Evolutionary conservation across 2,888 invertebrate species (phyloP), one percentile per base, ranked within the genome.

Genomic region (Caenorhabditis virilis): DNA sequence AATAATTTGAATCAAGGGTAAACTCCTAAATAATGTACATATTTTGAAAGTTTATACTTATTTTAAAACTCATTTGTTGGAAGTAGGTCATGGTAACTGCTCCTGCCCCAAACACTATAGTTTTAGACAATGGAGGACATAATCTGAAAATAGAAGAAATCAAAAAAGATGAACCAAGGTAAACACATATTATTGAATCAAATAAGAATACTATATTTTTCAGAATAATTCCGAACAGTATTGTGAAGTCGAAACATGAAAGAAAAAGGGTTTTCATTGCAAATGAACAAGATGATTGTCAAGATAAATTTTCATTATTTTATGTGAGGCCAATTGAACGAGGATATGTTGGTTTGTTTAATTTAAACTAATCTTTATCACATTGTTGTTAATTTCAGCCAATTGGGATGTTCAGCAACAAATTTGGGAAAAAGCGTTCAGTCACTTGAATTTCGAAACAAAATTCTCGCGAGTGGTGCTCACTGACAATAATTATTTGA

Each of bases 181-280:
- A 36, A 7, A 20, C 38, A 1, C 3, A 36, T 26, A 54, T 36
- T 22, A 33, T 4, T 47, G 6, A 35, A 18, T 23, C 15, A 41
- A 25, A 30, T 4, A 43, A 33, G 26, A n/a, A 20, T 45, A 18
- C 13, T 30, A 43, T 47, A 20, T 36, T 20, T 63, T 75, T 50
- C 59, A 82, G 80, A 23, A 26, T 91, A 16, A 88, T 93, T 49
- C 94, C 95, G 0, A 98, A 98, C 85, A 93, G 92, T 81, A 91
- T 98, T 26, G 93, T 94, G 89, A 99, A 99, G 87, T 95, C 95
- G 0, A 97, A 95, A 85, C 93, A 92, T 50, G 97, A 98, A 85
- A 87, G 94, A 52, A 89, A 95, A 11, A 88, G 97, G 41, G 90
- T 93, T 0, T 99, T 95, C 84, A 89, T 98, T 55, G 95, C 91